Evolutionary conservation across 2,797 vertebrate genomes (phyloP), one percentile per base, ranked within the genome.

Genomic region (Rhinogobio ventralis): DNA sequence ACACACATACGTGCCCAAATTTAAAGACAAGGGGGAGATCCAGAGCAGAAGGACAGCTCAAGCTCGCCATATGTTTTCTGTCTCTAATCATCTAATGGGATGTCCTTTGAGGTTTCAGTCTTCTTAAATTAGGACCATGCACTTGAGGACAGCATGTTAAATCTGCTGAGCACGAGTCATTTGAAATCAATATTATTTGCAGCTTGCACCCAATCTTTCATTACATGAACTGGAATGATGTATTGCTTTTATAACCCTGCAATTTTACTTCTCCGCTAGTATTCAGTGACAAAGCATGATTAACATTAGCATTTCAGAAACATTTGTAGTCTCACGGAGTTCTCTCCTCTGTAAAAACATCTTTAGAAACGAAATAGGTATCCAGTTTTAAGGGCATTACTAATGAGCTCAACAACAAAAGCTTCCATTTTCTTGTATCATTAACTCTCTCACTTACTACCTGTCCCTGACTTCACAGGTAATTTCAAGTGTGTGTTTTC

Each of bases 61-160:
- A 76, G 33, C 30, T 67, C 19, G 30, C 82, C 82, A 71, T 84
- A 69, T 84, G 82, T 78, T 57, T 75, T 69, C 49, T 69, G 49
- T 76, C 49, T 87, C 60, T 87, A 87, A 80, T 87, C 76, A 87
- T 79, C 86, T 74, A 79, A 77, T 73, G 67, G 69, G 57, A 79
- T 66, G 39, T 79, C 76, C 81, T 68, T 67, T 73, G 81, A 83
- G 74, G 55, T 72, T 83, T 79, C 49, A 83, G 82, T 69, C 76
- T 57, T 68, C 71, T 84, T 87, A 83, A 75, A 84, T 76, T 79
- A 83, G 77, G 60, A 74, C 49, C 64, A 78, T 83, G 81, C 46
- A 36, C 39, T 55, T 42, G 30, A 80, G 33, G 71, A 30, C 51
- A 57, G 25, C 62, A 79, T 36, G 28, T 45, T 83, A 45, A 17